Base-by-base conservation (phyloP, 2,888 invertebrate genomes). In the Hydriomena furcata region DNA sequence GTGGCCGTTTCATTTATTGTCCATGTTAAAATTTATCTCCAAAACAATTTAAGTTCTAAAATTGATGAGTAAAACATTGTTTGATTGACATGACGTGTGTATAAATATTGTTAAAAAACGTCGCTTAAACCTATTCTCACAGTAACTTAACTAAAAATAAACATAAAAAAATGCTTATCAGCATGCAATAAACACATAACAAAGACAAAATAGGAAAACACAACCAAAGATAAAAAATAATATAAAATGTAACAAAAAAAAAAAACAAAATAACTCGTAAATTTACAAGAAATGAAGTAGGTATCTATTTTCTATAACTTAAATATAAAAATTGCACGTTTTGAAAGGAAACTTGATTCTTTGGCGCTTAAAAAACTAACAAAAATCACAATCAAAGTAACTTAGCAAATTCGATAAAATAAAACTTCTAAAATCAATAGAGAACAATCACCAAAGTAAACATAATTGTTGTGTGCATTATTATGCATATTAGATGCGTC, bases 331-430 rank as follows among this genome's bases (percentile, higher is more conserved):
- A 87, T 86, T 85, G 85, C 85, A 85, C 84, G 72, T 72, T 66
- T 67, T 60, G 64, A 73, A 73, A 73, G 79, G 80, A 79, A 84
- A 79, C 74, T 73, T 62, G 65, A 75, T 77, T 84, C 88, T 89
- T 89, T 88, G 89, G 89, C 74, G 72, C 84, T 84, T 86, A 84
- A 61, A 45, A 58, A 80, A 76, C 75, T 78, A 66, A 69, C 71
- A 74, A 71, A 75, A 82, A 86, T 84, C 84, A 86, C 82, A 82
- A 77, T 43, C 21, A 55, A 17, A 17, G 67, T 65, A 58, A 69
- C 60, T 63, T 72, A 76, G 73, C 72, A 82, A 82, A 84, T 79
- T 81, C 79, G 76, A 79, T 79, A 73, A 54, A 3, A 66, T 70
- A 64, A 66, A 68, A 64, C 66, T 61, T 57, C 59, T 63, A 65